phyloP scores from a whole-genome alignment of 1,140 invertebrate species.

The Harpegnathos saltator region DNA sequence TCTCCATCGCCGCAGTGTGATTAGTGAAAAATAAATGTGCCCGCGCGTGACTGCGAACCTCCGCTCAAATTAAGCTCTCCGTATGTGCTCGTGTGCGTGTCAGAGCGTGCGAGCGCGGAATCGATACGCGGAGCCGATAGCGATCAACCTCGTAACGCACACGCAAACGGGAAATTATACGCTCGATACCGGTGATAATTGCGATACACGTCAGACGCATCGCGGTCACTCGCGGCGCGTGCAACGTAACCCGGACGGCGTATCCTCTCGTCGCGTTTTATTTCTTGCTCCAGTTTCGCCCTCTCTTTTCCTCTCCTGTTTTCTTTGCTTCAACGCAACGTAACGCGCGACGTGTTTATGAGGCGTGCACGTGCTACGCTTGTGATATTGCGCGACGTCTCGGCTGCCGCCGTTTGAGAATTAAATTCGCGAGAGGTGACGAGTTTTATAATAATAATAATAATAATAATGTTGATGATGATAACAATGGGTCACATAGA shows the following conservation, averaged over 20 bases:
- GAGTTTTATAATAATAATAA: background rate
- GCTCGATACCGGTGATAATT: conserved; percentile 28
- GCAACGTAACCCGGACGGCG: background rate
- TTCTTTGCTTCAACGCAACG: background rate
- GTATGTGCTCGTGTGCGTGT: no score
- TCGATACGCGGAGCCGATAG: conserved; percentile 20
- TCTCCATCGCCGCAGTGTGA: conserved; percentile 44
- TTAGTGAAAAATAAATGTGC: conserved; percentile 39
- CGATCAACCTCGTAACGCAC: conserved; percentile 33
- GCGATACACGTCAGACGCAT: conserved; percentile 13
- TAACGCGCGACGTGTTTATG: background rate
- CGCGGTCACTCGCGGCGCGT: background rate
- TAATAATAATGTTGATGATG: background rate
- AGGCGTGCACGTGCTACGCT: background rate
- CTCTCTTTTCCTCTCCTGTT: conserved; percentile 29
- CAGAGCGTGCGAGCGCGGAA: conserved; percentile 5
- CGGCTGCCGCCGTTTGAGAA: background rate
- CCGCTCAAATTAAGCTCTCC: background rate
- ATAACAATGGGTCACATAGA: conserved; percentile 5
- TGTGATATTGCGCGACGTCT: conserved; percentile 2
- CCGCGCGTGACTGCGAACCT: background rate
- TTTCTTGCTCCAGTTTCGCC: conserved; percentile 1
- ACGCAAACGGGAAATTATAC: conserved; percentile 45
- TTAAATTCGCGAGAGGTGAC: conserved; percentile 8
- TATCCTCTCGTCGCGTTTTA: conserved; percentile 4